A percentile compares a stretch with the other conserved stretches of the same genome.
Evolutionary conservation across 64 coral and sea anemone genomes (phyloP).

Genomic region (Porites australiensis): DNA sequence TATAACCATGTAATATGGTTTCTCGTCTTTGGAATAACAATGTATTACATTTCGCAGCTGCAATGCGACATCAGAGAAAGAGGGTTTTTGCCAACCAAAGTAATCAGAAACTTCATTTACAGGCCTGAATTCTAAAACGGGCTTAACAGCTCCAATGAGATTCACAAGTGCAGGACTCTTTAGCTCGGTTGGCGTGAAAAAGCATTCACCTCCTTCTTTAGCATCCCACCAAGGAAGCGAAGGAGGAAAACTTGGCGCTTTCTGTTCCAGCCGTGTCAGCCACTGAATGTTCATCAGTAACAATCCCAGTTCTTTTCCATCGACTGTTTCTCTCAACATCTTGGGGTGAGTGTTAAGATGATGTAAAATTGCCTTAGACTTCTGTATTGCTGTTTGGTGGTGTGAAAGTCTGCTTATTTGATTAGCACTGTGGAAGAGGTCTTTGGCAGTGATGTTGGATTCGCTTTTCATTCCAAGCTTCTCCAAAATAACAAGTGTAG

Average conservation of each 20-base stretch:
- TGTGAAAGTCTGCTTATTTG: constrained; percentile 22
- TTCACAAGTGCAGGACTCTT: constrained; percentile 43
- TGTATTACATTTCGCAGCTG: too few species aligned
- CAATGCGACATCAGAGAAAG: too few species aligned
- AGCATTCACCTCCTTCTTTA: not conserved
- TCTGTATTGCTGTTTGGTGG: constrained; percentile 10
- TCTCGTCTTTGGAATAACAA: too few species aligned
- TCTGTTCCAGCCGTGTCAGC: constrained; percentile 33
- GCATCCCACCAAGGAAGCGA: constrained; percentile 25
- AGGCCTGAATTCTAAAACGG: too few species aligned
- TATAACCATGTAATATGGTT: too few species aligned
- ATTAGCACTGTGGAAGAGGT: constrained; percentile 58
- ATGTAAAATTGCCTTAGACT: constrained; percentile 53
- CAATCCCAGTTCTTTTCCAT: not conserved
- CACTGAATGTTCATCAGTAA: constrained; percentile 42
- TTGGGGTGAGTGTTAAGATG: constrained; percentile 4
- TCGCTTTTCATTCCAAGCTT: constrained; percentile 54
- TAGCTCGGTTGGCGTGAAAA: constrained; percentile 31
- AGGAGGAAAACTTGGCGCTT: constrained; percentile 45
- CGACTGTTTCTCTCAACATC: not conserved
- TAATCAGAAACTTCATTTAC: too few species aligned
- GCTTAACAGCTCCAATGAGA: too few species aligned
- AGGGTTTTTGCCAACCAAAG: too few species aligned
- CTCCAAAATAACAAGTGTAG: not conserved
- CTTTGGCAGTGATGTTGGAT: constrained; percentile 12